Evolutionary conservation across 2,797 vertebrate species (phyloP).

Genomic region (Rachycentron canadum): DNA sequence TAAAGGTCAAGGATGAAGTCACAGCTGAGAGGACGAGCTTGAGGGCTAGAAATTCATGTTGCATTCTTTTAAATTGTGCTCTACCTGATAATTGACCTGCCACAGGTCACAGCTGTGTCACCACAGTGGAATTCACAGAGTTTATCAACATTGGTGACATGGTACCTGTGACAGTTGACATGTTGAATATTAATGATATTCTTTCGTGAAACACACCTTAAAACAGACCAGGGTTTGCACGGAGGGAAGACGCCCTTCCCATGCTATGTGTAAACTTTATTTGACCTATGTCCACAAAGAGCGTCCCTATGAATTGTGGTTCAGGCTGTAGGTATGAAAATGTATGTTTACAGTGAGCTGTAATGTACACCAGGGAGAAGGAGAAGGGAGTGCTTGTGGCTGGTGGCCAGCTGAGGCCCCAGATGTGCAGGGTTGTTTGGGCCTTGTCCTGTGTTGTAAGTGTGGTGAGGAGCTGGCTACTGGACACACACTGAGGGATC

Average conservation of each 20-base stretch:
- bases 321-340: constrained; percentile 63
- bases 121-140: constrained; percentile 5
- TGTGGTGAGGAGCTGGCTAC: constrained; percentile 70
- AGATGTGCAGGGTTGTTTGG: constrained; percentile 79
- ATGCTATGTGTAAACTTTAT: constrained; percentile 55
- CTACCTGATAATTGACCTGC: constrained; percentile 15
- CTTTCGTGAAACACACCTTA: constrained; percentile 41
- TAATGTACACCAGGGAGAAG: constrained; percentile 59
- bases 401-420: constrained; percentile 73
- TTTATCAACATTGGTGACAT: constrained; percentile 8
- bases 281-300: constrained; percentile 63
- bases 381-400: constrained; percentile 59
- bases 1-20: constrained; percentile 39
- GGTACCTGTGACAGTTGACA: constrained; percentile 40
- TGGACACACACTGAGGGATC: constrained; percentile 72
- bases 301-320: constrained; percentile 44
- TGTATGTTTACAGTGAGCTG: constrained; percentile 64
- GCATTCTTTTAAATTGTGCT: constrained; percentile 9
- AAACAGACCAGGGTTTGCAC: constrained; percentile 41
- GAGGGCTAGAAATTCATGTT: constrained; percentile 22
- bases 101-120: constrained; percentile 2
- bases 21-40: constrained; percentile 20
- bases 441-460: constrained; percentile 73
- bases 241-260: constrained; percentile 38
- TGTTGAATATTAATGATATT: constrained; percentile 34